Evolutionary conservation across 30 jellyfish, hydroid and myxozoan genomes (phyloP), one percentile per base, ranked within the genome.

Genomic region (Hydra vulgaris): DNA sequence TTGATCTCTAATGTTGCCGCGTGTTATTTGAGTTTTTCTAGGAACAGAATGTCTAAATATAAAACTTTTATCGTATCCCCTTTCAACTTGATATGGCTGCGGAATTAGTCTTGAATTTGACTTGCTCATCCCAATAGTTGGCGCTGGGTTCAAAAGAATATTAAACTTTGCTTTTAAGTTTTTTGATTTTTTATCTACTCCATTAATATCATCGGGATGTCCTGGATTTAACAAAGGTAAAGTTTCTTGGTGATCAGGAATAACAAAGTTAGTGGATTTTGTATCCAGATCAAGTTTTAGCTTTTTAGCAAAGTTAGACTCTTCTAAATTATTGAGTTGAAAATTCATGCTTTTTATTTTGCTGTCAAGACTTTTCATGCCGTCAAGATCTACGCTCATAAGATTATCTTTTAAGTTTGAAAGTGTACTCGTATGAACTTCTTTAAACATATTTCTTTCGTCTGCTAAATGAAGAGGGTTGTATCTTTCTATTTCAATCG

Each of bases 121-220:
- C 15, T n/a, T 68, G 26, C 25, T 68, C 27, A 61, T 19, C 18
- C 19, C 26, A 8, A 17, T 55, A 17, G 82, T 74, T 24, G 85
- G 85, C 20, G 74, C 17, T 78, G 85, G 85, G n/a, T 78, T 78
- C 53, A 78, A 53, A 18, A 78, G 68, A 18, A 61, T 53, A n/a
- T 25, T n/a, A 7, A 24, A 24, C 15, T 18, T 16, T 1, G 22
- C 22, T 12, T 15, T 17, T 27, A 17, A 12, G 21, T 17, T 20
- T 15, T 20, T 78, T 78, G 16, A 3, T 16, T 61, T 66, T 0
- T 66, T n/a, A 19, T 66, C 66, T 19, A 78, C 82, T 23, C 85
- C 85, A 54, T 78, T 78, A 1, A 27, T 78, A 27, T 78, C 85
- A 61, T 78, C 85, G 3, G 85, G 85, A 61, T 78, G 85, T 19